phyloP scores from a whole-genome alignment of 2,797 vertebrate species.

The Tarsius wallacei region DNA sequence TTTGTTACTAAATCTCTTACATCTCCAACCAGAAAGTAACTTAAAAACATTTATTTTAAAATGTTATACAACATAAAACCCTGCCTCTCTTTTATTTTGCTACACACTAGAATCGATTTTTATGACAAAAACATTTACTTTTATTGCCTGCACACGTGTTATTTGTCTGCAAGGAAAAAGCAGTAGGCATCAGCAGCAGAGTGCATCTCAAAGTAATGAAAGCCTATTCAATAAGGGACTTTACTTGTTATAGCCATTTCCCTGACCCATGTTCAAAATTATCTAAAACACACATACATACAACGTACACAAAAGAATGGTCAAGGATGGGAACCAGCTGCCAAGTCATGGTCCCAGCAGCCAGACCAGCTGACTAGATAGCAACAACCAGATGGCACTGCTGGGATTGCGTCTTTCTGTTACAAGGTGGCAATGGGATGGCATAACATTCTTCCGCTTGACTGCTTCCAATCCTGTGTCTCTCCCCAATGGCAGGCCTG shows the following conservation, averaged over 20 bases:
- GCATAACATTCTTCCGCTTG: constrained; percentile 98
- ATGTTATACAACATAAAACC: constrained; percentile 80
- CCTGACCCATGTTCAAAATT: constrained; percentile 91
- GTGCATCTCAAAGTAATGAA: constrained; percentile 92
- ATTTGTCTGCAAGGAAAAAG: constrained; percentile 91
- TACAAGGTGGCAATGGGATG: constrained; percentile 98
- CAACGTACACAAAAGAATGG: constrained; percentile 89
- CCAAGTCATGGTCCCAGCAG: constrained; percentile 94
- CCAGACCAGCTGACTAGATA: constrained; percentile 96
- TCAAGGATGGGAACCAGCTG: constrained; percentile 97
- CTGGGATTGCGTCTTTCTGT: constrained; percentile 95
- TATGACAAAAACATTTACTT: constrained; percentile 85
- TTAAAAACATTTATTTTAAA: constrained; percentile 85
- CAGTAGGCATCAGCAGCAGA: constrained; percentile 92
- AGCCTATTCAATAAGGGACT: constrained; percentile 92
- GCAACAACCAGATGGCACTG: constrained; percentile 97
- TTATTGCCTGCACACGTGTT: constrained; percentile 90
- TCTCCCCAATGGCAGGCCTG: constrained; percentile 95
- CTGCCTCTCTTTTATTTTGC: constrained; percentile 81
- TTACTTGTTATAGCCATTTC: constrained; percentile 92
- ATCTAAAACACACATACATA: constrained; percentile 85
- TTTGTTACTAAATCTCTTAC: constrained; percentile 78
- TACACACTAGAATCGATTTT: constrained; percentile 81
- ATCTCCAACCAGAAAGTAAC: constrained; percentile 85
- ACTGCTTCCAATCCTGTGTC: constrained; percentile 97